phyloP scores from a whole-genome alignment of 2,113 vertebrate species.

The Forbesichthys agassizii region DNA sequence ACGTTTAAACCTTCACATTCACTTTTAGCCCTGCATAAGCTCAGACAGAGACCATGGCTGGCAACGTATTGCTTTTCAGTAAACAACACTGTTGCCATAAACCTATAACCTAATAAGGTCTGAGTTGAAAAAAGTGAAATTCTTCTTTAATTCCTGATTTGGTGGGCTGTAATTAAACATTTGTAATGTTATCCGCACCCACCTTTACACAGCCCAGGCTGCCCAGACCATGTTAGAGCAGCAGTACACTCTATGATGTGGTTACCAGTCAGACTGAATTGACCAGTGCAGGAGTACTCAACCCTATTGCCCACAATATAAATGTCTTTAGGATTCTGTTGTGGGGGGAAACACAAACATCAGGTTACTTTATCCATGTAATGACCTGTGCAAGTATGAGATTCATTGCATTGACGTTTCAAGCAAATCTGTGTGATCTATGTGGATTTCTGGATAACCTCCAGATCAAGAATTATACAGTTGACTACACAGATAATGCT shows the following conservation, averaged over 20 bases:
- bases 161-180: neutral
- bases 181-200: neutral
- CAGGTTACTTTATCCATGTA: neutral
- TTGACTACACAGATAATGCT: no score
- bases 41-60: no score
- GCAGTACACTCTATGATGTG: slow-evolving; percentile 73
- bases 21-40: no score
- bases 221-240: slow-evolving; percentile 74
- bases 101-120: neutral
- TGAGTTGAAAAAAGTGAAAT: neutral
- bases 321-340: slow-evolving; percentile 50
- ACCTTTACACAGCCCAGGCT: slow-evolving; percentile 50
- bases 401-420: neutral
- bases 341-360: neutral
- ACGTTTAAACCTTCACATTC: no score
- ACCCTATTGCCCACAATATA: slow-evolving; percentile 80
- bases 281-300: slow-evolving; percentile 78
- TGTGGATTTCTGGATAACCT: no score
- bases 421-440: no score
- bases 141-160: neutral
- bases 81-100: neutral
- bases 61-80: no score
- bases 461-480: no score
- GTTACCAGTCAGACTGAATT: slow-evolving; percentile 78
- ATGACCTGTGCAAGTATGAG: slow-evolving; percentile 23